Percentiles rank a stretch among this genome's conserved stretches.
These are phyloP conservation scores for Hyla sarda DNA, from an alignment of 2,113 vertebrate species.

Conservation along the genomic window DNA sequence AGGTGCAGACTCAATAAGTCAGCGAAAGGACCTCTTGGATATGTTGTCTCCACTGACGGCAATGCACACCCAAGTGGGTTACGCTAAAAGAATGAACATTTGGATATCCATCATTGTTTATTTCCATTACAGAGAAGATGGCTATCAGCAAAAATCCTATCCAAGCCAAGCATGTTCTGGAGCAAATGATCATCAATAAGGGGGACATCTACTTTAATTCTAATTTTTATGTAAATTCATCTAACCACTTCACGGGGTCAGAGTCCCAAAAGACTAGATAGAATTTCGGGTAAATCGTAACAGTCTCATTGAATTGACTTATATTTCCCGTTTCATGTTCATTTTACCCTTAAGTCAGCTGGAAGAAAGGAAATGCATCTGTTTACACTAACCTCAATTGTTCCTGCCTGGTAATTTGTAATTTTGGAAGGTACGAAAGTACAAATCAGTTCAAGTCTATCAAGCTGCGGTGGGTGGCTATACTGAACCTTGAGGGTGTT, in stretches of 20 bases:
- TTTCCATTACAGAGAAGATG: neutral
- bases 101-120: too few species aligned
- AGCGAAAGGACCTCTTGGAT: too few species aligned
- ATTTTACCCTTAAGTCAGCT: constrained; percentile 4
- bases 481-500: constrained; percentile 13
- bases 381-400: constrained; percentile 28
- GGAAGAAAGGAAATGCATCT: constrained; percentile 23
- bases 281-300: neutral
- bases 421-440: constrained; percentile 8
- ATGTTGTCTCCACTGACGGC: too few species aligned
- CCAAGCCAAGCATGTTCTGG: neutral
- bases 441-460: constrained; percentile 26
- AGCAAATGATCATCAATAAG: neutral
- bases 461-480: neutral
- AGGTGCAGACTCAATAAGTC: too few species aligned
- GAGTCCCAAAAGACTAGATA: neutral
- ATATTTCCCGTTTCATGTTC: constrained; percentile 11
- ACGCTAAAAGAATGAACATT: too few species aligned
- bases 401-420: constrained; percentile 7
- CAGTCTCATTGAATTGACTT: neutral
- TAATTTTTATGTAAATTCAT: neutral
- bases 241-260: neutral
- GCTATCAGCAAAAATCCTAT: neutral
- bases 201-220: neutral
- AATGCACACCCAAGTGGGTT: too few species aligned